Conservation (phyloP, 2,888 invertebrate genomes). For the Pasiphila rectangulata region DNA sequence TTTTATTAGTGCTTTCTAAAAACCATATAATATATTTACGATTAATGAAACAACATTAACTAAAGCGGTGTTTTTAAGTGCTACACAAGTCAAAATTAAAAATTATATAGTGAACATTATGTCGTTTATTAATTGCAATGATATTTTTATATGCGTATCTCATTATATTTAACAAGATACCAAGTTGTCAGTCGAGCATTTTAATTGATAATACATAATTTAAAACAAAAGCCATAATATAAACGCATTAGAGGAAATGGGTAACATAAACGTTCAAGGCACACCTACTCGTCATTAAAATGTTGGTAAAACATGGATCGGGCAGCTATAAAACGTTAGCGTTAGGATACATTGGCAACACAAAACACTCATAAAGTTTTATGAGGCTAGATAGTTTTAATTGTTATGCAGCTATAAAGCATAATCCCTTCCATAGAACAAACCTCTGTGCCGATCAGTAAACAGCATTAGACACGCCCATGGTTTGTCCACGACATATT, state of each 20-base stretch:
- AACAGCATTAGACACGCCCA: constrained; percentile 52
- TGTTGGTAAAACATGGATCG: too few species aligned
- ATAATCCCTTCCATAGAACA: constrained; percentile 33
- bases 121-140: constrained; percentile 29
- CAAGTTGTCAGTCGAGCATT: constrained; percentile 2
- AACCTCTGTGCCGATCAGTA: constrained; percentile 33
- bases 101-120: constrained; percentile 23
- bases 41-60: constrained; percentile 26
- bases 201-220: neutral
- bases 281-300: constrained; percentile 1
- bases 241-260: neutral
- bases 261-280: neutral
- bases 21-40: constrained; percentile 24
- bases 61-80: constrained; percentile 19
- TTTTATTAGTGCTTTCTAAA: constrained; percentile 22
- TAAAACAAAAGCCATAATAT: neutral
- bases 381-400: neutral
- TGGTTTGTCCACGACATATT: constrained; percentile 47
- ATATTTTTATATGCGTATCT: constrained; percentile 21
- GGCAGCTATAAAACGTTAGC: too few species aligned
- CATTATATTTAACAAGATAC: constrained; percentile 12
- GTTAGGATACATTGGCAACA: too few species aligned
- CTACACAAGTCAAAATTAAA: constrained; percentile 21
- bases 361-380: neutral
- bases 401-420: neutral